Percentiles rank a stretch among this genome's conserved stretches.
These are phyloP conservation scores for Simalia tracyae DNA, from an alignment of 2,797 vertebrate species.

Conservation along the genomic window DNA sequence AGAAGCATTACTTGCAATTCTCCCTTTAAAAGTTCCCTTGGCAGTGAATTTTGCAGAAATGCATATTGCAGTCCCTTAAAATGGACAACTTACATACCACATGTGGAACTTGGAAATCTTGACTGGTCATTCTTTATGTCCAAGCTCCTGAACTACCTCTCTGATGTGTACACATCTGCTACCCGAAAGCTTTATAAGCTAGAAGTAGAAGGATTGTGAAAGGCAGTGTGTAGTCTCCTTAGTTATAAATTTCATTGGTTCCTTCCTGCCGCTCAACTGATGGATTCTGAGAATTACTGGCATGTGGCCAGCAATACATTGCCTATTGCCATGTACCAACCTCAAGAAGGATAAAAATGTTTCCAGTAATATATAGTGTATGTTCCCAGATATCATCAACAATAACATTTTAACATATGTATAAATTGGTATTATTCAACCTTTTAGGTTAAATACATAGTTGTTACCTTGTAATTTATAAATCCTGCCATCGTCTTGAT, in stretches of 20 bases:
- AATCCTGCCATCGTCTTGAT: conserved; percentile 98
- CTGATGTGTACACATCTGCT: not conserved
- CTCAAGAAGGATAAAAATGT: not conserved
- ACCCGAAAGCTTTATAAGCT: not conserved
- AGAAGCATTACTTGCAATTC: not conserved
- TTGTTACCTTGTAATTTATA: conserved; percentile 95
- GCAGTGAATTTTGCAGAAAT: not conserved
- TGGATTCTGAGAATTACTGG: not conserved
- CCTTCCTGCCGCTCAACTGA: not conserved
- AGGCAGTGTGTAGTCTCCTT: not conserved
- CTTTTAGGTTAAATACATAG: not conserved
- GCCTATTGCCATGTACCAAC: not conserved
- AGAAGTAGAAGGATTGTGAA: not conserved
- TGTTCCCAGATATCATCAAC: not conserved
- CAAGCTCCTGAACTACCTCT: not conserved
- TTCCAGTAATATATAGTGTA: not conserved
- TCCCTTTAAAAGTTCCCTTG: not conserved
- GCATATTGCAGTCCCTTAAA: not conserved
- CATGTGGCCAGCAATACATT: not conserved
- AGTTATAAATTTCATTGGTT: not conserved
- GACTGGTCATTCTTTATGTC: not conserved
- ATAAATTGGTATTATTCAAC: not conserved
- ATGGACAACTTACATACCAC: not conserved
- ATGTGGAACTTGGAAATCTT: not conserved
- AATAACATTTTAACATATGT: not conserved